Evolutionary conservation across 2,888 invertebrate species (phyloP), one percentile per base, ranked within the genome.

Genomic region (Sicus ferrugineus): DNA sequence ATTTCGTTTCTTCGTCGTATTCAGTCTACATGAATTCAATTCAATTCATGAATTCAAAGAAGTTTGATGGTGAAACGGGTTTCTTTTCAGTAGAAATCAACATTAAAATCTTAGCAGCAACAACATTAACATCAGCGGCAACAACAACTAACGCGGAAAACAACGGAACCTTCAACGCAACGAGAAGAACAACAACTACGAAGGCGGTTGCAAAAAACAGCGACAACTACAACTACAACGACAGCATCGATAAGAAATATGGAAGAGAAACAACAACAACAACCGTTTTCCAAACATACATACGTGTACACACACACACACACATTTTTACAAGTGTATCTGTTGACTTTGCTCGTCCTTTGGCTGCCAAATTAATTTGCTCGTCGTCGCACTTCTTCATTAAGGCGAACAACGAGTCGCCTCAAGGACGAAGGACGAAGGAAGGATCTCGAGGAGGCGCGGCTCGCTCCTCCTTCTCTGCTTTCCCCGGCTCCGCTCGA

Each of bases 321-420:
- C 11, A 9, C 7, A 6, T 38, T 38, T 11, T 38, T 9, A 6
- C 11, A 6, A 38, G 7, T 11, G 16, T 42, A 4, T 19, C 14
- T 23, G 6, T 38, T 34, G 2, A 31, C 19, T 1, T 19, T 23
- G 34, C 19, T 38, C 31, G 6, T 30, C 19, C 26, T 4, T 52
- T 46, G 26, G 42, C 63, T 30, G 46, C 31, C 48, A 46, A 63
- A 63, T 63, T 63, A 48, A 63, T 46, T 63, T 63, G 16, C 19
- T 48, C 62, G 46, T 31, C 59, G 7, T n/a, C 21, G 34, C 19
- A 19, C 34, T 30, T 34, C 21, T 59, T 59, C 59, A 59, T 42
- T 9, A 26, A 26, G 28, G 56, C 30, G 28, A 23, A 23, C 56
- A n/a, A n/a, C n/a, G n/a, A n/a, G n/a, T n/a, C n/a, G n/a, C n/a